These are phyloP conservation scores for Ichneumoninae sp. DNA, from an alignment of 2,888 invertebrate genomes.

Conservation along the genomic window DNA sequence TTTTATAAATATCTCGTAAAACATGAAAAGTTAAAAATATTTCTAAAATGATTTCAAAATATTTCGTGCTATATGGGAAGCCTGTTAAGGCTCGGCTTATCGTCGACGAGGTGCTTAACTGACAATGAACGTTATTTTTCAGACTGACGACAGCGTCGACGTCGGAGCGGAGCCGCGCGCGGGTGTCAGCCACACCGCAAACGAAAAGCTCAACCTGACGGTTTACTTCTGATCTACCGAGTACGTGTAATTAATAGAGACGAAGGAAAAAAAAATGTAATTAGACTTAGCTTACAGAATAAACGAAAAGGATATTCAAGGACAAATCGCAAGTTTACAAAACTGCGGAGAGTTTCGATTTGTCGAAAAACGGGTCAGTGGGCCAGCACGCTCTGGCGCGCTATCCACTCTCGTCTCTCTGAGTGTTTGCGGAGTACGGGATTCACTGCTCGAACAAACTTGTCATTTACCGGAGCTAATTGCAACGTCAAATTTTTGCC, in stretches of 20 bases:
- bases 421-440: background rate
- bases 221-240: slow-evolving; percentile 87
- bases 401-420: background rate
- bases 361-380: slow-evolving; percentile 43
- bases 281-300: slow-evolving; percentile 30
- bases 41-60: too few species aligned
- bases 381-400: slow-evolving; percentile 4
- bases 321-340: background rate
- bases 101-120: background rate
- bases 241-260: slow-evolving; percentile 11
- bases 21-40: too few species aligned
- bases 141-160: slow-evolving; percentile 86
- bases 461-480: slow-evolving; percentile 11
- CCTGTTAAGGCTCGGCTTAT: background rate
- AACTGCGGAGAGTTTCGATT: background rate
- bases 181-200: slow-evolving; percentile 78
- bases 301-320: slow-evolving; percentile 28
- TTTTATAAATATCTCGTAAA: too few species aligned
- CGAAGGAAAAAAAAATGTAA: slow-evolving; percentile 24
- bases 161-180: slow-evolving; percentile 84
- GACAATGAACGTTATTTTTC: slow-evolving; percentile 51
- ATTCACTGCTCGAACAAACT: background rate
- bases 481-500: slow-evolving; percentile 3
- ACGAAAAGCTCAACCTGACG: slow-evolving; percentile 89
- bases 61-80: too few species aligned